A percentile compares a stretch with the other conserved stretches of the same genome.
Conservation (phyloP, 2,113 vertebrate species). For the Motacilla alba region DNA sequence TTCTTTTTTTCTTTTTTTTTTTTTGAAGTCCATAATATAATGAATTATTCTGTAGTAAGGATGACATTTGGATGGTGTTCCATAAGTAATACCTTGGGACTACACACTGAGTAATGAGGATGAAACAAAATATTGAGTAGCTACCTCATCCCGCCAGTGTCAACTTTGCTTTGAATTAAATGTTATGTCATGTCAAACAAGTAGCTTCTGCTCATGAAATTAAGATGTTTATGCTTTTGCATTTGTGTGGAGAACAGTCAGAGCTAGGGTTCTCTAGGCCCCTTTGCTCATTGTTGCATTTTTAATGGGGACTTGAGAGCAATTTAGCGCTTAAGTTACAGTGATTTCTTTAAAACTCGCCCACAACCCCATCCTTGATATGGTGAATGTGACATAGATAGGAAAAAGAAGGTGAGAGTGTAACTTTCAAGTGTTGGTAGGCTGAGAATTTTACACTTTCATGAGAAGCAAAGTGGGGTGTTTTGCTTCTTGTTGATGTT, state of each 20-base stretch:
- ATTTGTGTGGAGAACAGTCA: neutral
- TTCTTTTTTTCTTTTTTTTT: neutral
- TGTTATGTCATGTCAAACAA: neutral
- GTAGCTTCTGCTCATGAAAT: neutral
- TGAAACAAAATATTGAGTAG: conserved; percentile 19
- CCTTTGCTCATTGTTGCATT: neutral
- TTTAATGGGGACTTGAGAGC: neutral
- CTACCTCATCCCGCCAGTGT: conserved; percentile 1
- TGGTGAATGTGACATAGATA: neutral
- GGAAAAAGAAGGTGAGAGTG: neutral
- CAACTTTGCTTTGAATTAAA: conserved; percentile 27
- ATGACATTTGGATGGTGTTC: conserved; percentile 26
- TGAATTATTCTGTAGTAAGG: neutral
- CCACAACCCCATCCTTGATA: neutral
- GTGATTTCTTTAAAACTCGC: neutral
- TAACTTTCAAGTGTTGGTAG: neutral
- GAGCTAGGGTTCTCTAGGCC: neutral
- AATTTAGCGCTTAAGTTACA: neutral
- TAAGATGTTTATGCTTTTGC: neutral
- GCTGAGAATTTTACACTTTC: neutral
- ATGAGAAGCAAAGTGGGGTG: fast-evolving
- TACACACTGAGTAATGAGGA: neutral
- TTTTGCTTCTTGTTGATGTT: neutral
- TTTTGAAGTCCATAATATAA: neutral
- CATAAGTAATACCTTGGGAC: neutral